Base-by-base conservation (phyloP, 2,797 vertebrate species). In the Bryconaethiops microstoma region DNA sequence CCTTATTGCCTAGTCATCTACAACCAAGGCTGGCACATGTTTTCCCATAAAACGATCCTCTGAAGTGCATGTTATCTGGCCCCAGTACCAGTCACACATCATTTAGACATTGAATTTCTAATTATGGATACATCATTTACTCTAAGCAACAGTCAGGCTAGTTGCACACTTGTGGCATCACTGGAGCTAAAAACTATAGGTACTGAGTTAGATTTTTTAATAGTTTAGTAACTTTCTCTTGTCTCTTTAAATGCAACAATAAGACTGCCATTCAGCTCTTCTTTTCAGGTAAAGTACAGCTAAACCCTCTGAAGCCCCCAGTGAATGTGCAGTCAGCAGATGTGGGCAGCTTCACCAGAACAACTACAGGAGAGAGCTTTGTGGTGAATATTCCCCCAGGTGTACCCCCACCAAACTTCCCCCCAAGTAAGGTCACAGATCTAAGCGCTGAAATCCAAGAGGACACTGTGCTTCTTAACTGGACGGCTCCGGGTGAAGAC, bases 401-500 rank as follows among this genome's bases (percentile, higher is more conserved):
- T 0, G 0, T 48, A 35, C 17, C 48, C 0, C 21, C 25, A 35
- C 52, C 52, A 5, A 21, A 84, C 7, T 91, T 93, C 52, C 91
- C 91, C 50, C 93, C 90, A 0, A 90, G 88, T 81, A 92, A 79
- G 90, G 90, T 94, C 81, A 88, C 69, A 73, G 90, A 93, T 82
- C 88, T 93, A 62, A 85, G 84, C 63, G 91, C 90, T 29, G 74
- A 80, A 65, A 78, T 81, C 69, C 74, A 82, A 23, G 84, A 87
- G 62, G 81, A 90, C 25, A 55, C 75, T 5, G 83, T 93, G 62
- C n/a, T 82, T 78, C 87, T 93, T 21, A 90, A 70, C 8, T 92
- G 92, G 92, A 93, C 92, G 14, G 91, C 91, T 25, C 89, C 92
- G 25, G 93, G 91, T 74, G 90, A 85, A 16, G 80, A 92, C 72